Percentiles rank a stretch among this genome's conserved stretches.
Evolutionary conservation across 2,888 invertebrate species (phyloP).

Genomic region (Andrena haemorrhoa): DNA sequence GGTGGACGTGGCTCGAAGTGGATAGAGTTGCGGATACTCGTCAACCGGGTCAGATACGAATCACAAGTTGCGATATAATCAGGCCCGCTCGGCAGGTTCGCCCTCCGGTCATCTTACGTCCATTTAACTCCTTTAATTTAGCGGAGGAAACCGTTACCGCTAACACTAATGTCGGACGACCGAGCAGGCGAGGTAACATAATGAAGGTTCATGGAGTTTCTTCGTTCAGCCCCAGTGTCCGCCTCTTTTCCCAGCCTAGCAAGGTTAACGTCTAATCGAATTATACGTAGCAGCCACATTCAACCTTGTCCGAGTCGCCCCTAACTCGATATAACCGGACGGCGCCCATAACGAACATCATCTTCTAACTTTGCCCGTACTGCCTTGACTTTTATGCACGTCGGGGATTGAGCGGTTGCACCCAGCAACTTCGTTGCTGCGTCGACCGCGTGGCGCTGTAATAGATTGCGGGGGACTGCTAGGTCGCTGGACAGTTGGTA

Average conservation of each 20-base stretch:
- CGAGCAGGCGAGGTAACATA: constrained; percentile 81
- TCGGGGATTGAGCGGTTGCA: constrained; percentile 12
- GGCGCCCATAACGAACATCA: constrained; percentile 59
- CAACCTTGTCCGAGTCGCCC: constrained; percentile 61
- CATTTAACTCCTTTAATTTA: constrained; percentile 83
- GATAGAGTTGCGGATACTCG: not conserved
- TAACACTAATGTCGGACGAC: constrained; percentile 80
- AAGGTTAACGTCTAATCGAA: constrained; percentile 83
- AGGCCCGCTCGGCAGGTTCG: constrained; percentile 58
- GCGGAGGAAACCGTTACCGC: constrained; percentile 80
- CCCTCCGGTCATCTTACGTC: constrained; percentile 79
- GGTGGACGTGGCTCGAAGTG: not conserved
- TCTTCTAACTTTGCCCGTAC: constrained; percentile 50
- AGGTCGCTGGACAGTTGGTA: too few species aligned
- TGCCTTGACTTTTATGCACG: constrained; percentile 23
- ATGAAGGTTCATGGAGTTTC: constrained; percentile 82
- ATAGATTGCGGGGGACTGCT: too few species aligned
- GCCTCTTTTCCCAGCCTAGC: constrained; percentile 73
- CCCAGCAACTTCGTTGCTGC: not conserved
- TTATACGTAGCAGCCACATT: constrained; percentile 79
- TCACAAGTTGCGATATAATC: constrained; percentile 78
- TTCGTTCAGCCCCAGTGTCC: constrained; percentile 70
- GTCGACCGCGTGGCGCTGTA: too few species aligned
- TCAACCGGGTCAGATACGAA: constrained; percentile 42
- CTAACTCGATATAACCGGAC: constrained; percentile 58